phyloP scores from a whole-genome alignment of 2,113 vertebrate species.

The Mormyrus iriodes region DNA sequence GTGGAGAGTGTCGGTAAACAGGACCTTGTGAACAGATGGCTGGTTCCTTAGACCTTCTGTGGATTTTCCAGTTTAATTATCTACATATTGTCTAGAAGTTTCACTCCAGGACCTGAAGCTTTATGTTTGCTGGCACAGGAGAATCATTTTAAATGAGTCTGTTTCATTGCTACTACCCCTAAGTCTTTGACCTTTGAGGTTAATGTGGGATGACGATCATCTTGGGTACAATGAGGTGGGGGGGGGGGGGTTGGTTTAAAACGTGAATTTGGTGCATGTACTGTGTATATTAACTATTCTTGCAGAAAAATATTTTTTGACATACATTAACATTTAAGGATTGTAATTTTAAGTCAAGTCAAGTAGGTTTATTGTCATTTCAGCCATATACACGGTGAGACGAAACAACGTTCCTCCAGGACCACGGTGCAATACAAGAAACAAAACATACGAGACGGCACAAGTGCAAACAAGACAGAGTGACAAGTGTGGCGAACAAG shows the following conservation, averaged over 20 bases:
- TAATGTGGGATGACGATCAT: background rate
- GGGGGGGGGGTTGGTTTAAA: background rate
- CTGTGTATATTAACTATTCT: background rate
- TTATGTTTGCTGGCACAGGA: background rate
- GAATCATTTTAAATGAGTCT: background rate
- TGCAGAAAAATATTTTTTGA: background rate
- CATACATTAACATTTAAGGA: background rate
- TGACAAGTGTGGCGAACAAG: no score
- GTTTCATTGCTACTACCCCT: background rate
- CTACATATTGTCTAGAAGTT: background rate
- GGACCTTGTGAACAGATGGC: background rate
- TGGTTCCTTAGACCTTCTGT: background rate
- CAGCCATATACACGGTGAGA: no score
- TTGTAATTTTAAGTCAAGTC: no score
- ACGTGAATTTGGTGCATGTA: background rate
- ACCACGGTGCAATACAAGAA: no score
- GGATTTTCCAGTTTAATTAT: background rate
- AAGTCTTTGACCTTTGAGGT: background rate
- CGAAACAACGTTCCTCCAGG: no score
- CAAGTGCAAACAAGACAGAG: no score
- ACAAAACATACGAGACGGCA: no score
- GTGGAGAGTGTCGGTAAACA: background rate
- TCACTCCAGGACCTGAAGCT: background rate
- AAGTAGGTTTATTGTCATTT: no score
- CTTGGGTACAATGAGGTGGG: background rate